Conservation (phyloP, 2,113 vertebrate species). For the Ursus arctos region DNA sequence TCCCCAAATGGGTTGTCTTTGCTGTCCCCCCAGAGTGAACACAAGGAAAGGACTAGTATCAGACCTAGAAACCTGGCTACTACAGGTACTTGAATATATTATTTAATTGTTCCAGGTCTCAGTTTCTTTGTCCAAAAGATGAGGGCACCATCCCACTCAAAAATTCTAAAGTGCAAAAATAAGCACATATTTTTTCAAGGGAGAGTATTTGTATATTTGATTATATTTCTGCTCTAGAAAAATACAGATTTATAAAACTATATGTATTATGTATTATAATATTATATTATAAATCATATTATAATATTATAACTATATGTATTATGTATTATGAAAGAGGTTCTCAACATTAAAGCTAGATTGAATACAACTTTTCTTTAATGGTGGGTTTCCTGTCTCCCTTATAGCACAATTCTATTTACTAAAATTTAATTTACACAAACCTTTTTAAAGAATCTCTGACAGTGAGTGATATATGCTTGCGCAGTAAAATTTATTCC, state of each 20-base stretch:
- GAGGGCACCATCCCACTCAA: background rate
- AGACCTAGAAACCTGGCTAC: background rate
- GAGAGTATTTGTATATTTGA: background rate
- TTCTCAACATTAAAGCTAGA: conserved; percentile 2
- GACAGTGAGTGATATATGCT: background rate
- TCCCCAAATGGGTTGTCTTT: background rate
- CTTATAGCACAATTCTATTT: conserved; percentile 25
- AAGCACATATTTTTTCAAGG: background rate
- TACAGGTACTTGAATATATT: background rate
- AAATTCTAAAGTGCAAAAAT: background rate
- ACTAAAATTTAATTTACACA: conserved; percentile 22
- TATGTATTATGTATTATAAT: background rate
- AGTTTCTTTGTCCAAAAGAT: background rate
- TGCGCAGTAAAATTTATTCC: background rate
- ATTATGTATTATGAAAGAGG: background rate
- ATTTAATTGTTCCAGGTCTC: background rate
- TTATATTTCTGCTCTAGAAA: background rate
- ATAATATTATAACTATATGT: background rate
- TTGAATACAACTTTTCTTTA: background rate
- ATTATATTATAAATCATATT: background rate
- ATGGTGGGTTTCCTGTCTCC: background rate
- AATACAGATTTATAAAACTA: background rate
- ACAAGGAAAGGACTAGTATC: background rate
- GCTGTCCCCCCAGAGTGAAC: background rate
- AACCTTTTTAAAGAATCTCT: conserved; percentile 26